A percentile compares a stretch with the other conserved stretches of the same genome.
These are phyloP conservation scores for Sussaba pulchella DNA, from an alignment of 2,888 invertebrate species.

Conservation along the genomic window DNA sequence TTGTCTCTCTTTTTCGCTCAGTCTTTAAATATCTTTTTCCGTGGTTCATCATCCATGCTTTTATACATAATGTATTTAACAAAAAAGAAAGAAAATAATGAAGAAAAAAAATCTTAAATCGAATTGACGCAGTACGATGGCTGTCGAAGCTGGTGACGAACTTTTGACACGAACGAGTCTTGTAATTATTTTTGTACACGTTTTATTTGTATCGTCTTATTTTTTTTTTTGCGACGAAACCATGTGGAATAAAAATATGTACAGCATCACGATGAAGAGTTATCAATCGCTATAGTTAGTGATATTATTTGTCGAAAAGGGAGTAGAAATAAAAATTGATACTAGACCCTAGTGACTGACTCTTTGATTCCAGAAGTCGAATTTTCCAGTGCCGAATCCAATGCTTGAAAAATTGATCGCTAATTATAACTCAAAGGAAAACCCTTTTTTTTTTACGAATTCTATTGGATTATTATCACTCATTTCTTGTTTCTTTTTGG, in stretches of 20 bases:
- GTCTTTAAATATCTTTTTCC: slow-evolving; percentile 27
- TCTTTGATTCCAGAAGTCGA: too few species aligned
- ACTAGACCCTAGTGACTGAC: too few species aligned
- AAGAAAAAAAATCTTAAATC: slow-evolving; percentile 18
- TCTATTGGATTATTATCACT: too few species aligned
- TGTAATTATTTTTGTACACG: slow-evolving; percentile 15
- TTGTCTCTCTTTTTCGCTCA: slow-evolving; percentile 12
- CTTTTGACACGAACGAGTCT: slow-evolving; percentile 12
- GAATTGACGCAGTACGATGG: background rate
- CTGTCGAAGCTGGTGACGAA: background rate
- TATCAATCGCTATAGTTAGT: background rate
- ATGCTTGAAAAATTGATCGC: too few species aligned
- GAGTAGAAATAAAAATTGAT: too few species aligned
- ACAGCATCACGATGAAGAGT: slow-evolving; percentile 3
- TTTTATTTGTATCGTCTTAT: slow-evolving; percentile 49
- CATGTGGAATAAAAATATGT: slow-evolving; percentile 39
- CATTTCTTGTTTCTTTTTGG: too few species aligned
- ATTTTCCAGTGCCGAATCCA: too few species aligned
- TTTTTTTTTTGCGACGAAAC: slow-evolving; percentile 49
- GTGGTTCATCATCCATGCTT: slow-evolving; percentile 22
- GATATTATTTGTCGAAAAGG: background rate
- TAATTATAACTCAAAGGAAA: background rate
- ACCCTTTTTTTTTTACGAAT: background rate
- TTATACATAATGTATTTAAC: slow-evolving; percentile 28
- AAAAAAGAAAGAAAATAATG: too few species aligned